Conservation (phyloP, 2,888 invertebrate species). For the Hydriomena furcata region DNA sequence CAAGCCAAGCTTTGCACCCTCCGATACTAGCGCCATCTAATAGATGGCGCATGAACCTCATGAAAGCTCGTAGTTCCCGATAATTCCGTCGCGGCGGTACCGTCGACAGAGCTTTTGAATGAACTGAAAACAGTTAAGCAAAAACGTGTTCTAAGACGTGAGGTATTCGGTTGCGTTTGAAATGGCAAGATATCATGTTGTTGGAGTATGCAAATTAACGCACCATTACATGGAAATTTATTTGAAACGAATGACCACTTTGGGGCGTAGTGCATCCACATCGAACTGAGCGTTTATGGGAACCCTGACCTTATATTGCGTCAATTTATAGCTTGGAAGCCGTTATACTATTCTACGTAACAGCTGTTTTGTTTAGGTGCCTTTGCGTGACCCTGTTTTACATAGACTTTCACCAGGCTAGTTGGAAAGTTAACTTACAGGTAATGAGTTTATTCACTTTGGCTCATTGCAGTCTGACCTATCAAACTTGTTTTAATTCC, state of each 20-base stretch:
- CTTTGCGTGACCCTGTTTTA: slow-evolving; percentile 68
- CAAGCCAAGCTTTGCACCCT: slow-evolving; percentile 44
- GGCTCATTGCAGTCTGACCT: slow-evolving; percentile 4
- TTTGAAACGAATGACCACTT: slow-evolving; percentile 84
- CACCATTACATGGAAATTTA: slow-evolving; percentile 83
- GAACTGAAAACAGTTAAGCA: slow-evolving; percentile 46
- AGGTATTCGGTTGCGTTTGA: slow-evolving; percentile 55
- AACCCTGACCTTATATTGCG: slow-evolving; percentile 82
- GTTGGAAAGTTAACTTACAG: slow-evolving; percentile 42
- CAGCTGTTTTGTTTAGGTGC: slow-evolving; percentile 70
- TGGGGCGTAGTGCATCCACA: slow-evolving; percentile 77
- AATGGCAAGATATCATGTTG: slow-evolving; percentile 43
- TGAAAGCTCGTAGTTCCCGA: slow-evolving; percentile 65
- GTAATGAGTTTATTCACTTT: slow-evolving; percentile 40
- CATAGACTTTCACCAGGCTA: slow-evolving; percentile 67
- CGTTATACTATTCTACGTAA: slow-evolving; percentile 77
- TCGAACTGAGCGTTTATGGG: slow-evolving; percentile 77
- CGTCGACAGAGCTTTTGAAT: slow-evolving; percentile 71
- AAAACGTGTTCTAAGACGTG: slow-evolving; percentile 45
- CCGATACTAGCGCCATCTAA: slow-evolving; percentile 66
- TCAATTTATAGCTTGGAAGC: slow-evolving; percentile 78
- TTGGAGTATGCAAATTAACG: slow-evolving; percentile 81
- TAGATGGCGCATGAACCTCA: slow-evolving; percentile 64
- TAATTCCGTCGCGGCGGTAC: slow-evolving; percentile 60
- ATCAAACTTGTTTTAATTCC: slow-evolving; percentile 1